These are phyloP conservation scores for Brachionus calyciflorus DNA, from an alignment of 1,140 invertebrate species.

Conservation along the genomic window DNA sequence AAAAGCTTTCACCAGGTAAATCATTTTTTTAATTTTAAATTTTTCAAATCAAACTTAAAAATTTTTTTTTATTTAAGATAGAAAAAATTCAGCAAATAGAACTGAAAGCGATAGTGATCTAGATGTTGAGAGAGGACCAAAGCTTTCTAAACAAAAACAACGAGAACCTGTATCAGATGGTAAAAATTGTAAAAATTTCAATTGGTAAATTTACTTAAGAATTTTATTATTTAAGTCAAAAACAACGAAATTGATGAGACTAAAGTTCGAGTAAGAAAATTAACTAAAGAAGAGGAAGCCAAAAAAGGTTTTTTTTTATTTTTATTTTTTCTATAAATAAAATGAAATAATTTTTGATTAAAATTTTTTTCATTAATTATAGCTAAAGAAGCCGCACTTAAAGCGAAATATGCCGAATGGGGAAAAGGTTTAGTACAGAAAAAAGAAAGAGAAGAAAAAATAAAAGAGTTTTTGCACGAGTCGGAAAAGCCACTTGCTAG, in stretches of 20 bases:
- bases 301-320: conserved; percentile 21
- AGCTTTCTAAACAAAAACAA: too few relatives aligned
- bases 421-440: conserved; percentile 65
- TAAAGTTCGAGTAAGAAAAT: conserved; percentile 40
- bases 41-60: background rate
- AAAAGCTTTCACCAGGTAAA: background rate
- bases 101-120: background rate
- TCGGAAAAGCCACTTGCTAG: conserved; percentile 84
- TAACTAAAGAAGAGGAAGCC: conserved; percentile 20
- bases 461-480: conserved; percentile 72
- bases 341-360: too few relatives aligned
- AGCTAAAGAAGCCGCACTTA: background rate
- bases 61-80: background rate
- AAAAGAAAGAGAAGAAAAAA: conserved; percentile 67
- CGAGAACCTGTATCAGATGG: too few relatives aligned
- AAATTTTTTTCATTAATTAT: background rate
- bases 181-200: background rate
- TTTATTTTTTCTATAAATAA: background rate
- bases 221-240: background rate
- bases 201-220: background rate
- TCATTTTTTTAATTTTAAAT: background rate
- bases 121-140: too few relatives aligned
- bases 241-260: background rate
- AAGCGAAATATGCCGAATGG: conserved; percentile 43
- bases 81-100: background rate